Evolutionary conservation across 2,797 vertebrate species (phyloP).

Genomic region (Cynopterus sphinx): DNA sequence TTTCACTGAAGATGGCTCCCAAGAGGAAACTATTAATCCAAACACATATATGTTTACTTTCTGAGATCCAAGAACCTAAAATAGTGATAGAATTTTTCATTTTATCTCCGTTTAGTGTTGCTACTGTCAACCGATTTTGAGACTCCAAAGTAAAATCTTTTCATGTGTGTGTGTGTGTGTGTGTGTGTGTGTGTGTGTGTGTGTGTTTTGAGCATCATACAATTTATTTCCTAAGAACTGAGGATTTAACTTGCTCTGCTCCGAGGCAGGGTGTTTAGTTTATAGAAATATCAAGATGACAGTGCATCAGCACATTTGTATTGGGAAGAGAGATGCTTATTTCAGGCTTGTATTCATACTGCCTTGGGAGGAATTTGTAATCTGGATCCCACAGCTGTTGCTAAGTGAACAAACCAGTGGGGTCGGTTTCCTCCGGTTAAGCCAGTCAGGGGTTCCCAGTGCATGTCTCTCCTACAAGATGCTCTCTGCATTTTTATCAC

Average conservation of each 20-base stretch:
- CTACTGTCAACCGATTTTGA: neutral
- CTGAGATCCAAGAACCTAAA: neutral
- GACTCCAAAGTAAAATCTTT: slow-evolving; percentile 5
- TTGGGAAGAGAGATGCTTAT: slow-evolving; percentile 31
- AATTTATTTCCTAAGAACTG: slow-evolving; percentile 27
- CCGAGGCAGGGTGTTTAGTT: neutral
- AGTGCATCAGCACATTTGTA: slow-evolving; percentile 11
- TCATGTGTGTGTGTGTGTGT: neutral
- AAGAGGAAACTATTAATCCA: neutral
- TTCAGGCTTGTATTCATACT: slow-evolving; percentile 42
- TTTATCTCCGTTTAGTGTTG: neutral
- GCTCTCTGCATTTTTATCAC: slow-evolving; percentile 66
- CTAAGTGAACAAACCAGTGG: slow-evolving; percentile 37
- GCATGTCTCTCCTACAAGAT: slow-evolving; percentile 23
- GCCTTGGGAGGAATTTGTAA: slow-evolving; percentile 62
- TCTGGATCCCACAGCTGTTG: slow-evolving; percentile 70
- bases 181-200: neutral
- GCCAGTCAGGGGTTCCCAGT: slow-evolving; percentile 54
- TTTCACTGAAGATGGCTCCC: neutral
- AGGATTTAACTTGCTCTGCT: neutral
- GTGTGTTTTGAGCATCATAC: neutral
- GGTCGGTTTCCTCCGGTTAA: slow-evolving; percentile 58
- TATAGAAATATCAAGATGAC: slow-evolving; percentile 46
- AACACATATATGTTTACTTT: neutral
- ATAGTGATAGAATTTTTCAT: neutral